Evolutionary conservation across 2,888 invertebrate genomes (phyloP).

Genomic region (Dendrolimus houi): DNA sequence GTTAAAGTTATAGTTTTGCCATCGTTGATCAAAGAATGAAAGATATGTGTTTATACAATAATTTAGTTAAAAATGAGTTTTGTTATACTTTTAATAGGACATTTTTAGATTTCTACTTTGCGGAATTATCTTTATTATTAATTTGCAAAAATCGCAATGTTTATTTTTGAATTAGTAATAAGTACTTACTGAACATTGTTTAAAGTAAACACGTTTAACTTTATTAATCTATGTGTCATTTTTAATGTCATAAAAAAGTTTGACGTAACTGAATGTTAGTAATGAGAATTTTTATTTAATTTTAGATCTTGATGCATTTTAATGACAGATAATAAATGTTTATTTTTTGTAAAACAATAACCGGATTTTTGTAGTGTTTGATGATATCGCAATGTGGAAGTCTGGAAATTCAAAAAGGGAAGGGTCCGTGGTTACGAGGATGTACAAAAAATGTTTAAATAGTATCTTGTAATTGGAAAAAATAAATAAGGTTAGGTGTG

Average conservation of each 20-base stretch:
- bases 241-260: too few species aligned
- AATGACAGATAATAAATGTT: too few species aligned
- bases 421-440: conserved; percentile 37
- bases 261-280: too few species aligned
- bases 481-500: conserved; percentile 47
- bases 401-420: conserved; percentile 24
- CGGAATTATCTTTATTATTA: neutral
- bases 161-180: too few species aligned
- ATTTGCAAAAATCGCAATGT: too few species aligned
- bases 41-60: conserved; percentile 56
- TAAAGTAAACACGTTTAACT: too few species aligned
- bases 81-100: conserved; percentile 59
- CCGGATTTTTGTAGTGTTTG: too few species aligned
- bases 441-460: conserved; percentile 67
- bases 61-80: conserved; percentile 65
- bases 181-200: too few species aligned
- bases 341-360: too few species aligned
- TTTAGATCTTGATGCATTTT: too few species aligned
- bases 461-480: conserved; percentile 68
- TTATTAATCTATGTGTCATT: too few species aligned
- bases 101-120: neutral
- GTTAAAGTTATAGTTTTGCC: conserved; percentile 72
- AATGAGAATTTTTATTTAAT: too few species aligned
- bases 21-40: conserved; percentile 69
- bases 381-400: neutral